A percentile compares a stretch with the other conserved stretches of the same genome.
Evolutionary conservation across 2,113 vertebrate species (phyloP).

Genomic region (Spermophilus dauricus): DNA sequence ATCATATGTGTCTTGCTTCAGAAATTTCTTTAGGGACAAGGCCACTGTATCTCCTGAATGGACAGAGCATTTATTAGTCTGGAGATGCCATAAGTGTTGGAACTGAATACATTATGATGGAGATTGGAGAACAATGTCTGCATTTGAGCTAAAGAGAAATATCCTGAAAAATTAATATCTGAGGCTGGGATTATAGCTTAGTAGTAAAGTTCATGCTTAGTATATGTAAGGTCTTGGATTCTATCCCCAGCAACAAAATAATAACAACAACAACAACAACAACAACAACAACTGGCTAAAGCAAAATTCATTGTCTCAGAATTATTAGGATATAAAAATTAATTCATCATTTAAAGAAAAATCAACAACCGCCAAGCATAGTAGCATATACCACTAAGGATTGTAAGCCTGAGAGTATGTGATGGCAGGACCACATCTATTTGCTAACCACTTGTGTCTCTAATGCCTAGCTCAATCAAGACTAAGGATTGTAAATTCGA

Average conservation of each 20-base stretch:
- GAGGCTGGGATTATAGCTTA: too few species aligned
- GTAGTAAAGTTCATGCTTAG: not conserved
- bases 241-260: too few species aligned
- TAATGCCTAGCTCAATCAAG: too few species aligned
- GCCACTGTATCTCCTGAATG: conserved; percentile 81
- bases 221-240: not conserved
- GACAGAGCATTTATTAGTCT: not conserved
- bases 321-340: not conserved
- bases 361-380: too few species aligned
- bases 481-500: too few species aligned
- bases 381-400: too few species aligned
- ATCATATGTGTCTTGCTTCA: conserved; percentile 87
- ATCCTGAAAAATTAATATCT: rapidly evolving
- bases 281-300: not conserved
- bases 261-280: too few species aligned
- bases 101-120: rapidly evolving
- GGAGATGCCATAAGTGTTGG: not conserved
- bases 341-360: not conserved
- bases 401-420: too few species aligned
- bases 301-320: not conserved
- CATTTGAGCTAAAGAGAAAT: not conserved
- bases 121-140: not conserved
- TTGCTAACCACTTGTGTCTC: too few species aligned
- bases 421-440: too few species aligned
- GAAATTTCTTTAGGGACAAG: conserved; percentile 86